Conservation (phyloP, 2,797 vertebrate species). For the Vultur gryphus region DNA sequence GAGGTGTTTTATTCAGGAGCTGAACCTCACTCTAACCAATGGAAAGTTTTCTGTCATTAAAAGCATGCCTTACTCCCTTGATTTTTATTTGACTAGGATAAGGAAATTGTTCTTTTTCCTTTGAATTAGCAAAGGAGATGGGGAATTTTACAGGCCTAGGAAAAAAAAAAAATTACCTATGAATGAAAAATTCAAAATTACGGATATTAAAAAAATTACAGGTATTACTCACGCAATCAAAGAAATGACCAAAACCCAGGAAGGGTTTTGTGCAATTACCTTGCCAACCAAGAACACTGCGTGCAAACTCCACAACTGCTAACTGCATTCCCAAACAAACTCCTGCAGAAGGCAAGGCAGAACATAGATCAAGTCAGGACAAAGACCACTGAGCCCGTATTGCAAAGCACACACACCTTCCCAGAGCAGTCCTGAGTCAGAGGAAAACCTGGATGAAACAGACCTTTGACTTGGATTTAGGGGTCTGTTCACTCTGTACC, state of each 20-base stretch:
- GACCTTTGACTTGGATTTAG: neutral
- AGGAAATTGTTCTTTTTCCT: neutral
- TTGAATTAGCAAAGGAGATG: neutral
- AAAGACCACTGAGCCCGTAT: neutral
- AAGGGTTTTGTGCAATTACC: slow-evolving; percentile 71
- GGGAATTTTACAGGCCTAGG: neutral
- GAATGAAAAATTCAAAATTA: neutral
- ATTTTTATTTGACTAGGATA: neutral
- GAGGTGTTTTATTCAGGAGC: neutral
- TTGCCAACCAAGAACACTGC: slow-evolving; percentile 88
- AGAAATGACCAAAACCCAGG: neutral
- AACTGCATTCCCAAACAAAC: slow-evolving; percentile 96
- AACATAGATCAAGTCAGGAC: neutral
- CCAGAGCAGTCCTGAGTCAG: neutral
- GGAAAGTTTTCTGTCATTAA: neutral
- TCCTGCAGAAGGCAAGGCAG: slow-evolving; percentile 72
- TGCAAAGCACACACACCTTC: neutral
- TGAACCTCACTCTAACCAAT: neutral
- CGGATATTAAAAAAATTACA: neutral
- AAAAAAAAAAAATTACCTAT: neutral
- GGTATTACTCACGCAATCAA: neutral
- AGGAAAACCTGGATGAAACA: neutral
- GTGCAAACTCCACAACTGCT: slow-evolving; percentile 92
- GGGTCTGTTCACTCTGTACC: neutral
- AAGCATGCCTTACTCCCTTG: neutral